Percentiles rank a stretch among this genome's conserved stretches.
phyloP scores from a whole-genome alignment of 2,113 vertebrate species.

The Proteles cristata region DNA sequence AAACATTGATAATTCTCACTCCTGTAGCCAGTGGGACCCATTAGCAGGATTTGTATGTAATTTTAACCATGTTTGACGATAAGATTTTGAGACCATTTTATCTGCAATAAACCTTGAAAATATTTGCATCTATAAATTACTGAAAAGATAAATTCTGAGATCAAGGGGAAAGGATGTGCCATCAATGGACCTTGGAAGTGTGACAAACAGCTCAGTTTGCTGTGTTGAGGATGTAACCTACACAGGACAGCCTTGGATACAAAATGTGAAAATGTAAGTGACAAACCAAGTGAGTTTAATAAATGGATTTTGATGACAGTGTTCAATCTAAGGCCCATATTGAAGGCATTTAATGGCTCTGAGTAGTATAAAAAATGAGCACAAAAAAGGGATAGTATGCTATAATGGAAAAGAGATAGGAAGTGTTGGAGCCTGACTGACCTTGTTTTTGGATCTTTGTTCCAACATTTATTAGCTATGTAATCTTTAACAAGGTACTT shows the following conservation, averaged over 20 bases:
- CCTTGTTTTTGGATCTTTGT: slow-evolving; percentile 22
- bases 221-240: not conserved
- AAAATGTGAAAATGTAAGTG: not conserved
- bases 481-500: not conserved
- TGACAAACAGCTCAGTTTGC: not conserved
- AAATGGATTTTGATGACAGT: slow-evolving; percentile 6
- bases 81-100: not conserved
- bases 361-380: slow-evolving; percentile 22
- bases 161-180: not conserved
- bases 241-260: not conserved
- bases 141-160: not conserved
- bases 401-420: not conserved
- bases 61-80: not conserved
- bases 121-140: slow-evolving; percentile 27
- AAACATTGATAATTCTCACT: not conserved
- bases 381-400: not conserved
- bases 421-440: not conserved
- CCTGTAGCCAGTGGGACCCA: not conserved
- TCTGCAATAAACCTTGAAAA: not conserved
- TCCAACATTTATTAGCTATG: slow-evolving; percentile 11
- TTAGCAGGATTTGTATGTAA: not conserved
- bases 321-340: not conserved
- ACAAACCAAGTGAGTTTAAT: not conserved
- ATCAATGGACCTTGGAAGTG: not conserved
- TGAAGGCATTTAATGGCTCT: not conserved